Percentiles rank a stretch among this genome's conserved stretches.
Conservation (phyloP, 2,888 invertebrate genomes). For the Pyralis farinalis region DNA sequence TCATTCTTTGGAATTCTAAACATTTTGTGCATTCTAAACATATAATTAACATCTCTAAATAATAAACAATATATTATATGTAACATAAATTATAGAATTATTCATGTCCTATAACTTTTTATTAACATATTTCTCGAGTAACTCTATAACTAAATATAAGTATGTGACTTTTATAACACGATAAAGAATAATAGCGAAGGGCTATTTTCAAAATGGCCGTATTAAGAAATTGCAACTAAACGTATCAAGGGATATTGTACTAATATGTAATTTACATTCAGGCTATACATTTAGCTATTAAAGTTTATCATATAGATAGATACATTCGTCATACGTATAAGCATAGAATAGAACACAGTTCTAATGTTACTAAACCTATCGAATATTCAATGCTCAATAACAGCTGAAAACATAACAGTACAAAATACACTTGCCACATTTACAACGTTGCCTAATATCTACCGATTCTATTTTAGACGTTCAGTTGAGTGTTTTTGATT, state of each 20-base stretch:
- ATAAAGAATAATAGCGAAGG: not conserved
- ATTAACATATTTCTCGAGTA: slow-evolving; percentile 2
- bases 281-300: slow-evolving; percentile 10
- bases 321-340: not conserved
- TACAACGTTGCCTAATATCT: not conserved
- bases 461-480: too few relatives aligned
- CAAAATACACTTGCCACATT: not conserved
- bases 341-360: not conserved
- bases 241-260: slow-evolving; percentile 1
- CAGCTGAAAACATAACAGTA: not conserved
- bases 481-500: too few relatives aligned
- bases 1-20: not conserved
- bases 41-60: slow-evolving; percentile 28
- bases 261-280: not conserved
- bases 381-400: too few relatives aligned
- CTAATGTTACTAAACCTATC: slow-evolving; percentile 5
- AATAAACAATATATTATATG: slow-evolving; percentile 24
- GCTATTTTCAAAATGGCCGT: not conserved
- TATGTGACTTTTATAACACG: not conserved
- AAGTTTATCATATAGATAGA: slow-evolving; percentile 3
- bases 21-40: slow-evolving; percentile 15
- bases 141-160: not conserved
- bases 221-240: not conserved
- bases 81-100: slow-evolving; percentile 27
- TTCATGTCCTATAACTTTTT: slow-evolving; percentile 13